Conservation (phyloP, 2,797 vertebrate genomes). For the Phataginus tricuspis region DNA sequence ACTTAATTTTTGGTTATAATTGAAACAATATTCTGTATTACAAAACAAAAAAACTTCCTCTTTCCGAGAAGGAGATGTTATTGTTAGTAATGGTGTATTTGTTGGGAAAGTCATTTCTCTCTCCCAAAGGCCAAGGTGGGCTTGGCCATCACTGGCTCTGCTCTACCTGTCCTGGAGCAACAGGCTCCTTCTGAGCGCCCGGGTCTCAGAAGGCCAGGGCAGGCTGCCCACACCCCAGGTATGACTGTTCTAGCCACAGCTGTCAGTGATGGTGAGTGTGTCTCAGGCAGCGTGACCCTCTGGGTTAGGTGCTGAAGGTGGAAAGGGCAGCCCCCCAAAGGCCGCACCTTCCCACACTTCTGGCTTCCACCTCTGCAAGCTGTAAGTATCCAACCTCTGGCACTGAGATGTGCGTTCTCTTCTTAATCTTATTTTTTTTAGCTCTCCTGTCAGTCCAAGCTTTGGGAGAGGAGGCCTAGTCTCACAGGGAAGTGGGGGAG, state of each 20-base stretch:
- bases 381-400: neutral
- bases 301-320: neutral
- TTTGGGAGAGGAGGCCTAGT: neutral
- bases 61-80: neutral
- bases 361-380: neutral
- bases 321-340: neutral
- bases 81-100: neutral
- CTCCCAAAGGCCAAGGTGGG: neutral
- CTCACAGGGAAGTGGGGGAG: neutral
- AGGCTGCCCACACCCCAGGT: neutral
- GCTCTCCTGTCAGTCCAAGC: neutral
- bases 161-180: neutral
- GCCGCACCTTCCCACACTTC: neutral
- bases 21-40: too few relatives aligned
- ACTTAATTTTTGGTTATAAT: too few relatives aligned
- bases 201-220: neutral
- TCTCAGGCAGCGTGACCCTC: neutral
- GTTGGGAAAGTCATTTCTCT: neutral
- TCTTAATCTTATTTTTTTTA: neutral
- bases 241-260: neutral
- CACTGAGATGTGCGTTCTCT: neutral
- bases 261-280: neutral
- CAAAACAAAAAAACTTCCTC: too few relatives aligned
- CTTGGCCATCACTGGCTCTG: neutral
- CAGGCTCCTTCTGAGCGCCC: neutral